Evolutionary conservation across 2,888 invertebrate species (phyloP).

Genomic region (Drosophila kambysellisi): DNA sequence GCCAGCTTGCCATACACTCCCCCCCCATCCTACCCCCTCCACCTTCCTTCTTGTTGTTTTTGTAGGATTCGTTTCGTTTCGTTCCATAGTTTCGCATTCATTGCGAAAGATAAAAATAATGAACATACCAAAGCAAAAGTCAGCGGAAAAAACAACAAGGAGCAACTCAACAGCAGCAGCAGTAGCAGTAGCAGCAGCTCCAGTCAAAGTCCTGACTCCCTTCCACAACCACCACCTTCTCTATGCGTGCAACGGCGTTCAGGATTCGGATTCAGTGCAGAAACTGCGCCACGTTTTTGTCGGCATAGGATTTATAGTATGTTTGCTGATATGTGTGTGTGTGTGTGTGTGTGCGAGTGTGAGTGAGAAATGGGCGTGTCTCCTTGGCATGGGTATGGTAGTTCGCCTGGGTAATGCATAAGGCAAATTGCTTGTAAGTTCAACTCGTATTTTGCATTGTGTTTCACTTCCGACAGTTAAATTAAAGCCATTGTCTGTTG

Average conservation of each 20-base stretch:
- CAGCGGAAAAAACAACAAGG: constrained; percentile 64
- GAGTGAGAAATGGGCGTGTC: constrained; percentile 66
- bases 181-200: constrained; percentile 12
- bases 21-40: background rate
- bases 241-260: constrained; percentile 71
- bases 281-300: constrained; percentile 72
- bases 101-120: constrained; percentile 83
- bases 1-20: constrained; percentile 29
- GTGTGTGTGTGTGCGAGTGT: constrained; percentile 27
- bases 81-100: constrained; percentile 72
- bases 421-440: constrained; percentile 79
- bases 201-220: constrained; percentile 37
- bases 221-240: background rate
- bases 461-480: constrained; percentile 83
- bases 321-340: constrained; percentile 34
- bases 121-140: constrained; percentile 81
- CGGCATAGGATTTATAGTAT: constrained; percentile 61
- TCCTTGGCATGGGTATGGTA: constrained; percentile 14
- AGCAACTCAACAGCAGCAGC: constrained; percentile 48
- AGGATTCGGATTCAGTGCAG: constrained; percentile 60
- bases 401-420: constrained; percentile 62
- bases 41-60: constrained; percentile 51
- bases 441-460: constrained; percentile 80
- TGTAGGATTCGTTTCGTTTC: constrained; percentile 57
- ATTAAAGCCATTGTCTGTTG: constrained; percentile 77